Base-by-base conservation (phyloP, 2,113 vertebrate genomes). In the Zosterops japonicus region DNA sequence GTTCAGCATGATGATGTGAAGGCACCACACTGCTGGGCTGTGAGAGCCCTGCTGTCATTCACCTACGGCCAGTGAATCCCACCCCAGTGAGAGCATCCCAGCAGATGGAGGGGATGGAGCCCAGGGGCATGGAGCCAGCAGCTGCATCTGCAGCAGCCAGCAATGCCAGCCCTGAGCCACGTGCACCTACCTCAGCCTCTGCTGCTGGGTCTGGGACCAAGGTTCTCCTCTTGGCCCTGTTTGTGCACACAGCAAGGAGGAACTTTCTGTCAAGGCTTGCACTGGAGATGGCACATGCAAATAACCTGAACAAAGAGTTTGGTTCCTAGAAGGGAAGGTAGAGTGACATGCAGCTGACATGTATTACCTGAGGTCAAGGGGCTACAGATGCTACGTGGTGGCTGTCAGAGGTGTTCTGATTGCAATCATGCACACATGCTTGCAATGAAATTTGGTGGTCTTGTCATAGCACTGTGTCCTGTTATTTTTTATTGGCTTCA, bases 21-120 rank as follows among this genome's bases (percentile, higher is more conserved):
- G 42, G 52, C 35, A 23, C 5, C 24, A 2, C 35, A 8, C 3
- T 5, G 44, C 8, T 0, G 17, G 71, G 65, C 61, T 42, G 14
- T 24, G 75, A 16, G 18, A 28, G 31, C 36, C 44, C 50, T 42
- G 29, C 21, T 0, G 0, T 3, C 0, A 0, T 36, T 79, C 3
- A 1, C 28, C 36, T 1, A 3, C 0, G 0, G 33, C 35, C 39
- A 22, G 5, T 4, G 44, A 13, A 55, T 50, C 1, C 4, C 23
- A 7, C 1, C 9, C 15, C 24, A 21, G 60, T 0, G 22, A 46
- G 13, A 0, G 0, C 21, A 22, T 2, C 3, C 27, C 57, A 12
- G 4, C 44, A 1, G 17, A 8, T 2, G 23, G 23, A 65, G 42
- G 33, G 22, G 3, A 36, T 5, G 23, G 6, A 61, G 33, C 22